Conservation (phyloP, 2,113 vertebrate genomes). For the Strigops habroptila region DNA sequence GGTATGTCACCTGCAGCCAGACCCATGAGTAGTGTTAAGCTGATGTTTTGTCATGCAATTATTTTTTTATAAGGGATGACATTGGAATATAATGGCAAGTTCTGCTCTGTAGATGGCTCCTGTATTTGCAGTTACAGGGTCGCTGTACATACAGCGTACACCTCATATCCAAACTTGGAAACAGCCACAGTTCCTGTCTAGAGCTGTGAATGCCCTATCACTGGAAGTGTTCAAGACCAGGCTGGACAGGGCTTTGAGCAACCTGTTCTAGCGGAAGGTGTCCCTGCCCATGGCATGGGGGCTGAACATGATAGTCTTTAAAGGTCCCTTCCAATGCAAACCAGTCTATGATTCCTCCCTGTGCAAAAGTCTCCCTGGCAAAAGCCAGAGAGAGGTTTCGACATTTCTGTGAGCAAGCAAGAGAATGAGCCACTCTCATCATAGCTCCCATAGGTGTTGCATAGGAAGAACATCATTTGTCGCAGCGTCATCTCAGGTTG, state of each 20-base stretch:
- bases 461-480: not conserved
- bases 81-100: not conserved
- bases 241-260: not conserved
- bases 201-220: not conserved
- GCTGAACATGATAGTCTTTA: not conserved
- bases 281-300: not conserved
- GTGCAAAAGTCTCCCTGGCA: not conserved
- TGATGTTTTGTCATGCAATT: not conserved
- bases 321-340: not conserved
- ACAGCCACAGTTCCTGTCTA: not conserved
- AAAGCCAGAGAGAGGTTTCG: not conserved
- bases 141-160: not conserved
- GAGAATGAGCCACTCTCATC: not conserved
- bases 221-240: not conserved
- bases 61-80: not conserved
- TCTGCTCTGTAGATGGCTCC: not conserved
- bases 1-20: not conserved
- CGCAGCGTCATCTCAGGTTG: not conserved
- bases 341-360: not conserved
- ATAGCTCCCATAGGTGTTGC: not conserved
- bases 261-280: not conserved
- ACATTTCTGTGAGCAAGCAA: not conserved
- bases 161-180: not conserved
- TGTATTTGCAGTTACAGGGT: not conserved
- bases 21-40: not conserved